phyloP scores from a whole-genome alignment of 2,113 vertebrate species.

The Upupa epops region DNA sequence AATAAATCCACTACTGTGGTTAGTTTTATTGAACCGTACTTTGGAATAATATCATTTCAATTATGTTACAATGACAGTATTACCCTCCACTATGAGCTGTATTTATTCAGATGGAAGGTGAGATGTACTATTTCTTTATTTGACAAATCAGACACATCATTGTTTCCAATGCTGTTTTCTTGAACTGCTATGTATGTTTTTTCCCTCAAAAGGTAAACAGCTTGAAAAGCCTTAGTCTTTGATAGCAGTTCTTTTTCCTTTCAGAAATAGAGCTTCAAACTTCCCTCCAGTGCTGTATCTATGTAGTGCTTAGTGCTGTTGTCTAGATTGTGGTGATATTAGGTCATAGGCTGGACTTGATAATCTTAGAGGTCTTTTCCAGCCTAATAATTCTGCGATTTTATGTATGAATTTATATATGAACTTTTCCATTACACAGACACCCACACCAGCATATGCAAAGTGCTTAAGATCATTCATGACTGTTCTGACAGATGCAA shows the following conservation, averaged over 20 bases:
- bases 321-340: no score
- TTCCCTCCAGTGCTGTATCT: no score
- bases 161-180: slow-evolving; percentile 36
- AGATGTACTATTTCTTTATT: neutral
- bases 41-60: slow-evolving; percentile 66
- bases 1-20: slow-evolving; percentile 52
- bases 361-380: no score
- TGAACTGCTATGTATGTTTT: neutral
- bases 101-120: slow-evolving; percentile 45
- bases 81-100: slow-evolving; percentile 16
- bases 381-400: no score
- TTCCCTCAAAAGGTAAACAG: slow-evolving; percentile 3
- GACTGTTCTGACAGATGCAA: neutral
- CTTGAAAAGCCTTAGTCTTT: neutral
- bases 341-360: no score
- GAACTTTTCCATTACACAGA: neutral
- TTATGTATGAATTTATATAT: no score
- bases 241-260: neutral
- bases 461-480: neutral
- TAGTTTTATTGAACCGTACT: slow-evolving; percentile 65
- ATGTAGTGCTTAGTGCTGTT: no score
- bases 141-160: slow-evolving; percentile 32
- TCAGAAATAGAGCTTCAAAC: neutral
- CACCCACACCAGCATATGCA: fast-evolving
- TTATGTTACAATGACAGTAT: slow-evolving; percentile 61